phyloP scores from a whole-genome alignment of 2,113 vertebrate species.

The Muntiacus muntjak region DNA sequence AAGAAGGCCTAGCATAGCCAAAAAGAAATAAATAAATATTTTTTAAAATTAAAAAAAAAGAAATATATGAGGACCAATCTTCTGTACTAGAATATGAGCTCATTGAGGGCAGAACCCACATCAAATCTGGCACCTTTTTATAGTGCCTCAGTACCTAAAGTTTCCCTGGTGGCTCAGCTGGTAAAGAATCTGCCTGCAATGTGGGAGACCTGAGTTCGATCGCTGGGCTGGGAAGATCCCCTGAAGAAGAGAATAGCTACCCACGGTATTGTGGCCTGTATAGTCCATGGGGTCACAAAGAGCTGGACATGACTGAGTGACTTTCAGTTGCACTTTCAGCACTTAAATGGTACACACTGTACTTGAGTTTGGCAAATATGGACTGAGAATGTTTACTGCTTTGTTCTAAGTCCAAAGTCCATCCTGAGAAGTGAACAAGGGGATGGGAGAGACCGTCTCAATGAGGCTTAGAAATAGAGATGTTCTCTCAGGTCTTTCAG shows the following conservation, averaged over 20 bases:
- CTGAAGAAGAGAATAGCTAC: neutral
- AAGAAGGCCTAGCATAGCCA: neutral
- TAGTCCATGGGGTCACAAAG: neutral
- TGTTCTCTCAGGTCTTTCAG: neutral
- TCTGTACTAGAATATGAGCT: neutral
- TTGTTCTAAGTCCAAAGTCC: neutral
- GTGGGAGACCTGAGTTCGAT: neutral
- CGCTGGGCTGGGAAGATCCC: neutral
- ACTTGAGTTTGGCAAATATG: neutral
- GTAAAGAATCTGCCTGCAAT: neutral
- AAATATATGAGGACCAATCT: neutral
- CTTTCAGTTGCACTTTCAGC: neutral
- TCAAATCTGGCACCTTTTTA: neutral
- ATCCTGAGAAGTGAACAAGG: neutral
- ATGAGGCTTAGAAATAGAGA: neutral
- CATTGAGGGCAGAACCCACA: neutral
- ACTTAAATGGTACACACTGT: neutral
- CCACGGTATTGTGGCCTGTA: neutral
- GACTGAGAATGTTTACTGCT: neutral
- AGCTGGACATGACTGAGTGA: rapidly evolving
- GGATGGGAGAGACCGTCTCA: neutral
- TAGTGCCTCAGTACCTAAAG: neutral
- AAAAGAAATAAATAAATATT: neutral
- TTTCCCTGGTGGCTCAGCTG: neutral
- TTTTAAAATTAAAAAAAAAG: neutral